Evolutionary conservation across 2,113 vertebrate genomes (phyloP).

Genomic region (Ammospiza caudacuta): DNA sequence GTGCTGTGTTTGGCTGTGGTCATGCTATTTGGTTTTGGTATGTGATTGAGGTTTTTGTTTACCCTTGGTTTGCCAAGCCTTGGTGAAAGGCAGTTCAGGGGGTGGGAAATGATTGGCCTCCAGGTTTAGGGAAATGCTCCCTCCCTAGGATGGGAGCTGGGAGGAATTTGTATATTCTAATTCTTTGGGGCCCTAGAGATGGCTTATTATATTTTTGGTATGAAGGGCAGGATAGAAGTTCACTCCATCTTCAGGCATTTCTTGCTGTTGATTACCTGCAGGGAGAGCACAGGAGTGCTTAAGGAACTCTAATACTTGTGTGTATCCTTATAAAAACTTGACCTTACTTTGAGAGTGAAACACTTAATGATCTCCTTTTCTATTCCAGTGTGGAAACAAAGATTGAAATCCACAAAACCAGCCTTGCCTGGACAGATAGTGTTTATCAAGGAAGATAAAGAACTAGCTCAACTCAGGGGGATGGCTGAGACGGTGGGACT

Average conservation of each 20-base stretch:
- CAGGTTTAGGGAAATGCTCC: neutral
- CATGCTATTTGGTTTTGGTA: constrained; percentile 66
- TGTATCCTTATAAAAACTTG: neutral
- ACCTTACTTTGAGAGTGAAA: neutral
- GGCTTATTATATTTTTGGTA: neutral
- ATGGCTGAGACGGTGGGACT: constrained; percentile 67
- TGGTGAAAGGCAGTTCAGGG: neutral
- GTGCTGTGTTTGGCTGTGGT: constrained; percentile 38
- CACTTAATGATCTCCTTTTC: neutral
- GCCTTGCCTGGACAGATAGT: constrained; percentile 10
- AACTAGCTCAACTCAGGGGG: constrained; percentile 66
- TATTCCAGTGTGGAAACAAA: constrained; percentile 56
- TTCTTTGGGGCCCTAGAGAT: neutral
- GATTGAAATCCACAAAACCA: constrained; percentile 23
- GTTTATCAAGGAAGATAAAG: constrained; percentile 63
- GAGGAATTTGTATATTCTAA: neutral
- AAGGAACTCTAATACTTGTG: neutral
- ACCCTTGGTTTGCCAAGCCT: neutral
- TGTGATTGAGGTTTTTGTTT: neutral
- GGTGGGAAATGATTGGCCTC: neutral
- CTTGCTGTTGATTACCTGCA: neutral
- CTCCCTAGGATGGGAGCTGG: neutral
- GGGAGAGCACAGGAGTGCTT: neutral
- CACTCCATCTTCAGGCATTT: neutral
- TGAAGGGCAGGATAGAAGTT: neutral